These are phyloP conservation scores for Mormyrops boulengeri DNA, from an alignment of 2,797 vertebrate genomes.

Conservation along the genomic window DNA sequence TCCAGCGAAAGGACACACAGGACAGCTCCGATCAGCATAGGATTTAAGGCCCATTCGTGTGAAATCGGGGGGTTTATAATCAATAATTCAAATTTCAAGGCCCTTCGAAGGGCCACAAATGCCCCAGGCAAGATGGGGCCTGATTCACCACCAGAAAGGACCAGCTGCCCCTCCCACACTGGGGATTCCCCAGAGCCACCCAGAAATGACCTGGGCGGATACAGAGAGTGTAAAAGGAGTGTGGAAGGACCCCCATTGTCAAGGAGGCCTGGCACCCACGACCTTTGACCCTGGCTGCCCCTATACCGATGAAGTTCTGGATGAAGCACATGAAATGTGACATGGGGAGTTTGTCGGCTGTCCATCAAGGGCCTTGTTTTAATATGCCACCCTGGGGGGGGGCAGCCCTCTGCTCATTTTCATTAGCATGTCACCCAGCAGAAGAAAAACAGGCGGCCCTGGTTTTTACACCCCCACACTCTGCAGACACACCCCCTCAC, in stretches of 20 bases:
- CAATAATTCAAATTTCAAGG: background rate
- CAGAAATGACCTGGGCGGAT: background rate
- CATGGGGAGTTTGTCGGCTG: slow-evolving; percentile 18
- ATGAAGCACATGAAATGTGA: slow-evolving; percentile 39
- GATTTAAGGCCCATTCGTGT: background rate
- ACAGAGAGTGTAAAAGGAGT: background rate
- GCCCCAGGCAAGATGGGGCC: background rate
- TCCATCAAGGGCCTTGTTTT: slow-evolving; percentile 10
- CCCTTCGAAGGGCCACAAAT: background rate
- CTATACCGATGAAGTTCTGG: slow-evolving; percentile 27
- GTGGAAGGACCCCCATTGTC: background rate
- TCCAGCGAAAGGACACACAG: background rate
- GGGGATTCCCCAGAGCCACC: background rate
- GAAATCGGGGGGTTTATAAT: background rate
- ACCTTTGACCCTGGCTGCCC: background rate
- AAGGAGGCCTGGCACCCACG: background rate
- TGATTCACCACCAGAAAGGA: background rate
- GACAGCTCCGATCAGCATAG: background rate
- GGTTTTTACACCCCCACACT: background rate
- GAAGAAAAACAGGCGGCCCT: slow-evolving; percentile 17
- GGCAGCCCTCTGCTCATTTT: background rate
- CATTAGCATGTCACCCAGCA: background rate
- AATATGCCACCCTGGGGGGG: background rate
- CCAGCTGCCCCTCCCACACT: background rate
- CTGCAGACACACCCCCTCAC: background rate